These are phyloP conservation scores for Ondatra zibethicus DNA, from an alignment of 2,113 vertebrate genomes.

Conservation along the genomic window DNA sequence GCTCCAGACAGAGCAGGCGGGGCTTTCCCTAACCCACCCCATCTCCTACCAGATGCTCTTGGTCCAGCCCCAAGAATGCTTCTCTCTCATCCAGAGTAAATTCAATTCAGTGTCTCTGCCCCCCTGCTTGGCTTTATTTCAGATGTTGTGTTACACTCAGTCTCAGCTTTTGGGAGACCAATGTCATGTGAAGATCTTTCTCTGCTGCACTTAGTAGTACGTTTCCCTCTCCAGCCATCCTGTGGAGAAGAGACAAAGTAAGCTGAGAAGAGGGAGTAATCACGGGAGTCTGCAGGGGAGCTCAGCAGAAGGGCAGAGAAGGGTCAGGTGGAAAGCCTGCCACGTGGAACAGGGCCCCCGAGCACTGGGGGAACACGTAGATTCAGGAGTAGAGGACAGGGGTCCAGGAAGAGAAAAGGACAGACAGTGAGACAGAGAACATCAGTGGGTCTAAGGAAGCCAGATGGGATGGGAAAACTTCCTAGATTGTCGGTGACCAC, in stretches of 20 bases:
- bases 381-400: neutral
- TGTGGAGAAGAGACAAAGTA: conserved; percentile 69
- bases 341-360: neutral
- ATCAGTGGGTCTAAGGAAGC: neutral
- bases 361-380: neutral
- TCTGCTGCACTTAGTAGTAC: conserved; percentile 88
- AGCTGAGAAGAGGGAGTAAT: neutral
- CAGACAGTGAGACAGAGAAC: neutral
- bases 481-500: neutral
- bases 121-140: neutral
- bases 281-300: no score
- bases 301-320: neutral
- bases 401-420: neutral
- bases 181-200: conserved; percentile 23
- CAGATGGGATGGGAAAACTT: neutral
- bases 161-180: conserved; percentile 81
- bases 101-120: neutral
- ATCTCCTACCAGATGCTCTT: neutral
- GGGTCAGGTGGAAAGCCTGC: neutral
- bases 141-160: neutral
- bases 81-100: neutral
- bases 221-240: conserved; percentile 93
- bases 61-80: neutral
- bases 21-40: neutral
- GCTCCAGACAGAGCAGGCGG: neutral